Base-by-base conservation (phyloP, 1,140 invertebrate species). In the Batillaria attramentaria region DNA sequence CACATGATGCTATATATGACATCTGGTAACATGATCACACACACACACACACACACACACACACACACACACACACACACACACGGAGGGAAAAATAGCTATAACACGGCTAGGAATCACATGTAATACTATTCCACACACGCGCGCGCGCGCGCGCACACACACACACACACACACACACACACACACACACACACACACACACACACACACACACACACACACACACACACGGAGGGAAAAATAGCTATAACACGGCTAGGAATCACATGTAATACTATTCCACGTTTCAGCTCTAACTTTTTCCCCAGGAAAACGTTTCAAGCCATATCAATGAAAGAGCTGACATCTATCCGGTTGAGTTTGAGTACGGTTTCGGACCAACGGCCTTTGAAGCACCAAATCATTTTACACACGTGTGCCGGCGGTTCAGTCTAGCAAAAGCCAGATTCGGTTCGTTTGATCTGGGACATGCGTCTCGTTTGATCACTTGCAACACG, bases 61-160 rank as follows among this genome's bases (percentile, higher is more conserved):
- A 28, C 62, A 0, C 62, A 66, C 62, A 66, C 62, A 66, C 10
- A 66, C 62, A 66, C 62, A 66, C n/a, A 66, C 62, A 66, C 62
- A 66, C 24, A 66, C 62, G 33, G 3, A 66, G 24, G 33, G 1
- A 31, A 3, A 54, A 20, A n/a, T 28, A 66, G 16, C 1, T 2
- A 54, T 2, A 54, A n/a, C n/a, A n/a, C n/a, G n/a, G n/a, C n/a
- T n/a, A n/a, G n/a, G n/a, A n/a, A n/a, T n/a, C n/a, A n/a, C n/a
- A n/a, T n/a, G n/a, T n/a, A n/a, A 54, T 20, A n/a, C 18, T 20
- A 54, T n/a, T 54, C 18, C 62, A 66, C 62, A 66, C 62, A 20
- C 62, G 33, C 62, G 33, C 6, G 33, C 62, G n/a, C 62, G 33
- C 62, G 20, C 2, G 5, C 62, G 62, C 4, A 66, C 62, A 66